Conservation (phyloP, 2,797 vertebrate genomes). For the Betta splendens region DNA sequence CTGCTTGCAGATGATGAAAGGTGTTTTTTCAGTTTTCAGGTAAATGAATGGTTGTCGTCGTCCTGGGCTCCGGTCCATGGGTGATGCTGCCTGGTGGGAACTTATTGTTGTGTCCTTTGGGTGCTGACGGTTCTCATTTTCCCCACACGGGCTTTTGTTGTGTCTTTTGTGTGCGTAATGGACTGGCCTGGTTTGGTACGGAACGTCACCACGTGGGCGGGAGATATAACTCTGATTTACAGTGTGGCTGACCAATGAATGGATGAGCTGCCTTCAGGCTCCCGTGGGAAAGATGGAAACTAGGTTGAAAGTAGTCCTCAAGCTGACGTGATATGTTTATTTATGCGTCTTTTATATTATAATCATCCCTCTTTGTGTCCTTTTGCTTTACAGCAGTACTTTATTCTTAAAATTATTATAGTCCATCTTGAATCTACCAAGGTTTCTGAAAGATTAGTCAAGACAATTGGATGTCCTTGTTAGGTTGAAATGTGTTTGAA, state of each 20-base stretch:
- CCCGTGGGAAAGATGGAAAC: constrained; percentile 50
- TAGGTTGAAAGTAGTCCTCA: accelerated
- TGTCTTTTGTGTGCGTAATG: constrained; percentile 82
- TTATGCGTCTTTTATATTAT: no score
- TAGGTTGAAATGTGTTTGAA: no score
- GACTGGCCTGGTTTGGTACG: constrained; percentile 75
- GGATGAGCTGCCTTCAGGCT: constrained; percentile 48
- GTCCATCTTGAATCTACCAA: no score
- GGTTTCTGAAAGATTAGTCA: no score
- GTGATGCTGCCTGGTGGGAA: constrained; percentile 51
- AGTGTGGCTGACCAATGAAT: constrained; percentile 53
- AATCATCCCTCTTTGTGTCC: no score
- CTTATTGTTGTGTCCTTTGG: constrained; percentile 57
- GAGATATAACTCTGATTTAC: constrained; percentile 53
- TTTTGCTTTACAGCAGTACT: no score
- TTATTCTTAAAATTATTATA: no score
- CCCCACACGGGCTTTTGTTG: constrained; percentile 80
- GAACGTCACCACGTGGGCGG: constrained; percentile 79
- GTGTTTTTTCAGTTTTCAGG: constrained; percentile 28
- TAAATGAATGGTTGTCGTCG: constrained; percentile 49
- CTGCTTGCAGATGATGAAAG: constrained; percentile 37
- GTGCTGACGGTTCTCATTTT: constrained; percentile 73
- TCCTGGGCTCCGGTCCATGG: constrained; percentile 56
- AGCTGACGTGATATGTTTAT: not conserved
- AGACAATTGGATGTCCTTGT: no score